Conservation (phyloP, 1,140 invertebrate genomes). For the Caerostris darwini region DNA sequence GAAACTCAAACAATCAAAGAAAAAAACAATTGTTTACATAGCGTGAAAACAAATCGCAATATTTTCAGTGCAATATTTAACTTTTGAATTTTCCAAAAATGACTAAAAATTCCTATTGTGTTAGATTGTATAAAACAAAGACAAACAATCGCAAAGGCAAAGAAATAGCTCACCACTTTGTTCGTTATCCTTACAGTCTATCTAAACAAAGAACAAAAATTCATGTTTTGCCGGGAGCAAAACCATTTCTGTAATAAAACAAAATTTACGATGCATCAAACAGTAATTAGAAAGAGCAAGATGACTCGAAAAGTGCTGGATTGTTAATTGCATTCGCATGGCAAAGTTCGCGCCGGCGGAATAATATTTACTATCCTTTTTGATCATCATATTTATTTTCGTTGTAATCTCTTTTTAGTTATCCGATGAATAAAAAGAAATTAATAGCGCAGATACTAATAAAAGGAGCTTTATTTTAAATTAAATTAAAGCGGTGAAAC, state of each 20-base stretch:
- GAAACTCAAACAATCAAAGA: neutral
- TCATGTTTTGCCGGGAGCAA: conserved; percentile 44
- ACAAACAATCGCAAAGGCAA: neutral
- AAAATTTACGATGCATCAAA: conserved; percentile 67
- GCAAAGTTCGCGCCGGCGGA: conserved; percentile 46
- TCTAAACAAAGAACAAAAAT: conserved; percentile 53
- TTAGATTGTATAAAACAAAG: neutral
- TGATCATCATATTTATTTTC: conserved; percentile 71
- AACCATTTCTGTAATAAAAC: conserved; percentile 58
- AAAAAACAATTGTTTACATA: neutral
- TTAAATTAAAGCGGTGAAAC: conserved; percentile 70
- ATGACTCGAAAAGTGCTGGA: conserved; percentile 55
- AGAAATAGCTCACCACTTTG: neutral
- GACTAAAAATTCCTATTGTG: conserved; percentile 15
- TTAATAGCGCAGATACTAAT: conserved; percentile 63
- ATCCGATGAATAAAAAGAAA: conserved; percentile 72
- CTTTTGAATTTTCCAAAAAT: conserved; percentile 23
- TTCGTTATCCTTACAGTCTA: neutral
- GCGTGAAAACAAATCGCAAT: conserved; percentile 35
- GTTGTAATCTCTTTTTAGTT: conserved; percentile 73
- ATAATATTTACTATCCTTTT: conserved; percentile 72
- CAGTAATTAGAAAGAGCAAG: conserved; percentile 69
- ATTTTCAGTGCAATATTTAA: conserved; percentile 30
- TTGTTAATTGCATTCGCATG: conserved; percentile 67
- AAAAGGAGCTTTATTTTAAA: conserved; percentile 76